phyloP scores from a whole-genome alignment of 2,888 invertebrate species.

The Malthinus seriepunctatus region DNA sequence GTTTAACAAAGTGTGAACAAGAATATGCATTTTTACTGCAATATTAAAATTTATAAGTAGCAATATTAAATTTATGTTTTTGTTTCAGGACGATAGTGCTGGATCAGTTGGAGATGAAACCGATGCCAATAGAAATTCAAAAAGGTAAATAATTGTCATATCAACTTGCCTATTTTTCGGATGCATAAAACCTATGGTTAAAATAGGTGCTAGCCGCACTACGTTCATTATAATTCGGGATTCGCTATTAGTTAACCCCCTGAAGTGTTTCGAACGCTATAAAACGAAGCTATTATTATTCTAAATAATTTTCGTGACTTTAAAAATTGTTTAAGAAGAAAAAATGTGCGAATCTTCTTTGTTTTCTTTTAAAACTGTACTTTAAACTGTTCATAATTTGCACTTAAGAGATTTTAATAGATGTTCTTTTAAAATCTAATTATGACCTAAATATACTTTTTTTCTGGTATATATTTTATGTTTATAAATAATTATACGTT shows the following conservation, averaged over 20 bases:
- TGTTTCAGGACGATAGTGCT: constrained; percentile 59
- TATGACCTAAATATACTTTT: neutral
- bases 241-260: too few species aligned
- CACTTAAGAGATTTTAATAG: neutral
- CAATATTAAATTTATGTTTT: constrained; percentile 31
- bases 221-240: too few species aligned
- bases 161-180: too few species aligned
- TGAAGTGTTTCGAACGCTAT: too few species aligned
- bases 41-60: neutral
- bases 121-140: constrained; percentile 57
- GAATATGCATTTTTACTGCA: too few species aligned
- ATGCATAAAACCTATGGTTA: too few species aligned
- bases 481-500: constrained; percentile 2
- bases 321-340: too few species aligned
- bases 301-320: too few species aligned
- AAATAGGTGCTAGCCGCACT: too few species aligned
- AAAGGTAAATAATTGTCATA: constrained; percentile 60
- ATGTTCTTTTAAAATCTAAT: neutral
- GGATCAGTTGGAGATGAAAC: constrained; percentile 57
- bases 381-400: neutral
- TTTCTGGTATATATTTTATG: constrained; percentile 1
- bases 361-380: neutral
- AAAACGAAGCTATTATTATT: too few species aligned
- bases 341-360: neutral
- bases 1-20: too few species aligned